phyloP scores from a whole-genome alignment of 2,888 invertebrate genomes.

The Drosophila tripunctata region DNA sequence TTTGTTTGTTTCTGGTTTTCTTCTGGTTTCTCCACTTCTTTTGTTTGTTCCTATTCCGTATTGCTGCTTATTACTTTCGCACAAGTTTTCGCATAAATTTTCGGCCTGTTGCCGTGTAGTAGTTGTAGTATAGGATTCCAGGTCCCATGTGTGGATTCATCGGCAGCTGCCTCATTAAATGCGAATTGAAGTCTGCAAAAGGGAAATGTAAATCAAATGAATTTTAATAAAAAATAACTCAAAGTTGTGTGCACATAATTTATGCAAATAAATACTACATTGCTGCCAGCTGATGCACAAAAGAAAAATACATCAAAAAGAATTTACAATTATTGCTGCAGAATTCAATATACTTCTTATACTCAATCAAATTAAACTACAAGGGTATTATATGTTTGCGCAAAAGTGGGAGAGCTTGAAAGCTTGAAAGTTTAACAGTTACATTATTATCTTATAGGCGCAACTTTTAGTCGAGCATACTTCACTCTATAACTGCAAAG shows the following conservation, averaged over 20 bases:
- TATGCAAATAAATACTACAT: conserved; percentile 19
- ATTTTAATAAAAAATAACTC: conserved; percentile 51
- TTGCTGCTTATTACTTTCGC: conserved; percentile 64
- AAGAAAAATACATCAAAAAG: conserved; percentile 5
- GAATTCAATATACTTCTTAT: background rate
- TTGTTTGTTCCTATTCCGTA: conserved; percentile 21
- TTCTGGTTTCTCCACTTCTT: background rate
- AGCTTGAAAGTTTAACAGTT: background rate
- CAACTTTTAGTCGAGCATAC: background rate
- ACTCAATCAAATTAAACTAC: no score
- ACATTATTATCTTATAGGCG: background rate
- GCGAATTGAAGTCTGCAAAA: conserved; percentile 48
- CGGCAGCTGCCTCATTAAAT: conserved; percentile 60
- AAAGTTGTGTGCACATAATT: conserved; percentile 9
- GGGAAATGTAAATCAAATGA: conserved; percentile 42
- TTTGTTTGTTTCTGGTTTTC: conserved; percentile 30
- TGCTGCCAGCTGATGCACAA: background rate
- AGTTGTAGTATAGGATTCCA: no score
- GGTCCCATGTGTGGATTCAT: conserved; percentile 49
- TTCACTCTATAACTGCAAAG: background rate
- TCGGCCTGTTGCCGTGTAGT: no score
- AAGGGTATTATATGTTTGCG: background rate
- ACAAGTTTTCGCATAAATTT: conserved; percentile 74
- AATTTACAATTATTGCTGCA: background rate
- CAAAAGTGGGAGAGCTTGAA: background rate